Evolutionary conservation across 1,140 invertebrate genomes (phyloP).

Genomic region (Myzus persicae): DNA sequence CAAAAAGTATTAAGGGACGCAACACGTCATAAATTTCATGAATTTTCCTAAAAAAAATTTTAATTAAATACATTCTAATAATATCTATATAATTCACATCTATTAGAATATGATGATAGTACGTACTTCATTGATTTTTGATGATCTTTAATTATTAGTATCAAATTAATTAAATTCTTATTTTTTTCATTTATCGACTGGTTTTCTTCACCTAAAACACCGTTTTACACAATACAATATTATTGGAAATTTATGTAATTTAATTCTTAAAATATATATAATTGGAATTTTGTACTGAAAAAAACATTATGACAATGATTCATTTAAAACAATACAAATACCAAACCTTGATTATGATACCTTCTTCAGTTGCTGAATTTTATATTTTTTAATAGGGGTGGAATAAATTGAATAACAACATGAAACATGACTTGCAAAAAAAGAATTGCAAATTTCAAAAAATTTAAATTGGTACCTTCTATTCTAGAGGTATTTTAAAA

Average conservation of each 20-base stretch:
- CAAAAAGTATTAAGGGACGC: not conserved
- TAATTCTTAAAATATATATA: not conserved
- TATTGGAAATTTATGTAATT: not conserved
- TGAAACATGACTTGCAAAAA: no score
- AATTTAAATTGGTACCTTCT: no score
- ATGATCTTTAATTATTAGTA: constrained; percentile 18
- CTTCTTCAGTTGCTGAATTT: no score
- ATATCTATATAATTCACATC: not conserved
- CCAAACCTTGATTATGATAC: no score
- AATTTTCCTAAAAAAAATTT: not conserved
- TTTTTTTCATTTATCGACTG: not conserved
- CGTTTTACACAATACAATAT: not conserved
- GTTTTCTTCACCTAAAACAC: not conserved
- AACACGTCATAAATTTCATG: not conserved
- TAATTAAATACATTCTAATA: not conserved
- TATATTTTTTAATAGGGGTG: no score
- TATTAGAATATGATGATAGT: not conserved
- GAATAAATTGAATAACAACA: no score
- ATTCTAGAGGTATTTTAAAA: no score
- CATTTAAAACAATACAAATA: no score
- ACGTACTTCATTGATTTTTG: not conserved
- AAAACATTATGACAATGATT: no score
- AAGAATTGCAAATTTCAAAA: no score
- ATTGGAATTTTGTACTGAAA: not conserved
- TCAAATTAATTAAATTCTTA: not conserved